Evolutionary conservation across 92 coral and sea anemone genomes (phyloP), one percentile per base, ranked within the genome.

Genomic region (Epizoanthus stellaris): DNA sequence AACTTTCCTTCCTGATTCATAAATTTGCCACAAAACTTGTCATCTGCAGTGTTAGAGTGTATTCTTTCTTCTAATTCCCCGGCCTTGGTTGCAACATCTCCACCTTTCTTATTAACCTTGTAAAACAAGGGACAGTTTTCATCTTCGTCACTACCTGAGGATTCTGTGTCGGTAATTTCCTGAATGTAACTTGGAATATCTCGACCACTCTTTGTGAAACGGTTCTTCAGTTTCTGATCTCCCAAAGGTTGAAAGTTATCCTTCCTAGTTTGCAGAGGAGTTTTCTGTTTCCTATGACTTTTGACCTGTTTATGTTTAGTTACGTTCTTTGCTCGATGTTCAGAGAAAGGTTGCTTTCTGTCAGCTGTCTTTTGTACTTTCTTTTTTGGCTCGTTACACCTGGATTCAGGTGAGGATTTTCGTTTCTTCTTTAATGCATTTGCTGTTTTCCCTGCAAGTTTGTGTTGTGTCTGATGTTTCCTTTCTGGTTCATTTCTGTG

Each of bases 81-180:
- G 10, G 56, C 15, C 56, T 67, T 38, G 11, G 73, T 38, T 38
- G 9, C 11, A 0, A 25, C 54, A 10, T 11, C 0, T 20, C 47
- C 49, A 6, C 19, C 20, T 61, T 77, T 61, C 19, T 63, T 61
- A 56, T 63, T 5, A 14, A 63, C 17, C 25, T 16, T 17, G 68
- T 39, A 17, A 34, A 4, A n/a, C 54, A 19, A 30, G 4, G 61
- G 83, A 34, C 47, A 42, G 59, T 79, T 63, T 61, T 79, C 83
- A 14, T 49, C 54, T 21, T 79, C 83, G 49, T 63, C 83, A 43
- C 73, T 79, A 79, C 21, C 83, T 63, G 83, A 63, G 17, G 73
- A 68, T 34, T 68, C 73, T 14, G 73, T 68, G 17, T 68, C 73
- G 3, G 49, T 38, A 38, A 68, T 10, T 66, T 3, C 42, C 6